Conservation (phyloP, 2,888 invertebrate genomes). For the Saturnia pavonia region DNA sequence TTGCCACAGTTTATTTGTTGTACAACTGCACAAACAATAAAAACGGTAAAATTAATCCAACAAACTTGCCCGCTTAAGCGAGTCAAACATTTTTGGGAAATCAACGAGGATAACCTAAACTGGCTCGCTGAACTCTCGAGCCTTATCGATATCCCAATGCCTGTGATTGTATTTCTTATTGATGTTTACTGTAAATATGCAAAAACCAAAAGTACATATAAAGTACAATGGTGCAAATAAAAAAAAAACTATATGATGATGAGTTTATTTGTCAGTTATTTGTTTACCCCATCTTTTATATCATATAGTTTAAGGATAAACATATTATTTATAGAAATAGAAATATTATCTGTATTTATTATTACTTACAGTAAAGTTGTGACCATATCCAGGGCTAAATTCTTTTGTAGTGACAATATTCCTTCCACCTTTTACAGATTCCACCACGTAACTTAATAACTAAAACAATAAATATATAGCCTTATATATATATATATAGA, state of each 20-base stretch:
- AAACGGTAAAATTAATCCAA: no score
- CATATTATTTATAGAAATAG: neutral
- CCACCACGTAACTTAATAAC: slow-evolving; percentile 47
- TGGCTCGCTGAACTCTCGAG: no score
- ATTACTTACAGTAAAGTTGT: slow-evolving; percentile 40
- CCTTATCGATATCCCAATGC: no score
- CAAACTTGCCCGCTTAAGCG: no score
- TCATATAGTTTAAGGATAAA: neutral
- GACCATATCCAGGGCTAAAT: slow-evolving; percentile 33
- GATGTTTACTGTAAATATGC: neutral
- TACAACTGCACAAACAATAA: no score
- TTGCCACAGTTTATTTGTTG: no score
- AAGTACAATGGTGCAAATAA: neutral
- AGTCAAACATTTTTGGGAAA: no score
- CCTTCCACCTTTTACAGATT: slow-evolving; percentile 39
- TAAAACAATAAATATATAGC: slow-evolving; percentile 29
- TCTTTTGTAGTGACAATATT: slow-evolving; percentile 28
- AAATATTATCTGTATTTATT: slow-evolving; percentile 2
- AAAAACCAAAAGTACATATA: neutral
- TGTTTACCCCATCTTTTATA: no score
- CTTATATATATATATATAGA: no score
- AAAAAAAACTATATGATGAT: neutral
- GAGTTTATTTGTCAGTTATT: no score
- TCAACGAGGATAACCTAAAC: no score
- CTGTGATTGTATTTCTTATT: neutral